A percentile compares a stretch with the other conserved stretches of the same genome.
Evolutionary conservation across 2,797 vertebrate species (phyloP).

Genomic region (Rousettus madagascariensis): DNA sequence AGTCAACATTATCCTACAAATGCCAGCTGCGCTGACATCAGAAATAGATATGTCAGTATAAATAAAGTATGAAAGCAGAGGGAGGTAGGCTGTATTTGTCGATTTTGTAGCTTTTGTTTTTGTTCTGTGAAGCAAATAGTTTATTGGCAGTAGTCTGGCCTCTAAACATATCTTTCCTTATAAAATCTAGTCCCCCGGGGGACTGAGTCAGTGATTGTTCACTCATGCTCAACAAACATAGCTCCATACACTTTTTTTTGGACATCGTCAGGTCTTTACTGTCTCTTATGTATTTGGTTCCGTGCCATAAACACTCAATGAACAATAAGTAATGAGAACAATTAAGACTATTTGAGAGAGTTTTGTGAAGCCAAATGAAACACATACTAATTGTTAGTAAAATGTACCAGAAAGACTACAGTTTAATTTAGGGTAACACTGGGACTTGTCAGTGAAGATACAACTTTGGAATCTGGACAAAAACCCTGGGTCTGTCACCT

Average conservation of each 20-base stretch:
- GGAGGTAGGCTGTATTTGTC: background rate
- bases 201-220: background rate
- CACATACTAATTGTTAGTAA: background rate
- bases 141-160: background rate
- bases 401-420: background rate
- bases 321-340: background rate
- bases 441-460: background rate
- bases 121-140: background rate
- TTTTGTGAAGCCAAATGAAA: constrained; percentile 25
- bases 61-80: background rate
- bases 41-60: background rate
- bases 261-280: background rate
- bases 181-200: background rate
- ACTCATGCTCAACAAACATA: background rate
- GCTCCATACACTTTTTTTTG: background rate
- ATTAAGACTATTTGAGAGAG: background rate
- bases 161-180: background rate
- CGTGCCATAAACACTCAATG: background rate
- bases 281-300: background rate
- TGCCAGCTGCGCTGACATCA: background rate
- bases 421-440: background rate
- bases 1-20: background rate
- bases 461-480: background rate
- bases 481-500: background rate
- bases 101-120: background rate